Conservation (phyloP, 2,797 vertebrate species). For the Chrosomus eos region DNA sequence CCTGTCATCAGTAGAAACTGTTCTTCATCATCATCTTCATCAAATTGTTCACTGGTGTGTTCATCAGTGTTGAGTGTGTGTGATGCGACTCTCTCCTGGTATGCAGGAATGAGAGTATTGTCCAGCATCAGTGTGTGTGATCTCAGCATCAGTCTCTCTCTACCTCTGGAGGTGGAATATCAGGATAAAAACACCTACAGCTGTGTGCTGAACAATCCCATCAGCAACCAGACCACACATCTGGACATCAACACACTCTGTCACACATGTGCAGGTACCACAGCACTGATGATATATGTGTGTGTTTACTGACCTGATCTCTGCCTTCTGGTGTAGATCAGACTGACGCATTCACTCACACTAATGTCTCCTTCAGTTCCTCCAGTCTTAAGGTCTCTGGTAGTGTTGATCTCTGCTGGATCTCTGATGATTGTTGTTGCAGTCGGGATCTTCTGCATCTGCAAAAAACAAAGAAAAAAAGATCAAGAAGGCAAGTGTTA, state of each 20-base stretch:
- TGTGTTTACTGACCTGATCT: neutral
- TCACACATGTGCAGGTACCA: neutral
- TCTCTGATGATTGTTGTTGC: neutral
- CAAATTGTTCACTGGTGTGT: neutral
- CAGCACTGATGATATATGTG: neutral
- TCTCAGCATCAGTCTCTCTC: conserved; percentile 20
- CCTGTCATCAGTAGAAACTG: neutral
- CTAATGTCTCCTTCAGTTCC: no score
- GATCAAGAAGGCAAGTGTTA: neutral
- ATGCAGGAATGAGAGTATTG: neutral
- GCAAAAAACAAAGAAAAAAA: neutral
- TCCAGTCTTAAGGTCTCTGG: neutral
- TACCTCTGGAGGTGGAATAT: conserved; percentile 24
- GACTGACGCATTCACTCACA: neutral
- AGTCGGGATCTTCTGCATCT: neutral
- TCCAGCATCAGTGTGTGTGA: conserved; percentile 19
- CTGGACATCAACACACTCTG: neutral
- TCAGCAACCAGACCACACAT: neutral
- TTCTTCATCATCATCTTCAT: neutral
- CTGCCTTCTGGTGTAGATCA: neutral
- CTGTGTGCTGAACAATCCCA: conserved; percentile 16
- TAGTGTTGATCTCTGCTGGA: neutral
- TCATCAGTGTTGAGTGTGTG: neutral
- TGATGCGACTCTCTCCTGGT: conserved; percentile 13
- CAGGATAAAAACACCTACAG: conserved; percentile 13